These are phyloP conservation scores for Philhelius pedissequus DNA, from an alignment of 2,888 invertebrate species.

Conservation along the genomic window DNA sequence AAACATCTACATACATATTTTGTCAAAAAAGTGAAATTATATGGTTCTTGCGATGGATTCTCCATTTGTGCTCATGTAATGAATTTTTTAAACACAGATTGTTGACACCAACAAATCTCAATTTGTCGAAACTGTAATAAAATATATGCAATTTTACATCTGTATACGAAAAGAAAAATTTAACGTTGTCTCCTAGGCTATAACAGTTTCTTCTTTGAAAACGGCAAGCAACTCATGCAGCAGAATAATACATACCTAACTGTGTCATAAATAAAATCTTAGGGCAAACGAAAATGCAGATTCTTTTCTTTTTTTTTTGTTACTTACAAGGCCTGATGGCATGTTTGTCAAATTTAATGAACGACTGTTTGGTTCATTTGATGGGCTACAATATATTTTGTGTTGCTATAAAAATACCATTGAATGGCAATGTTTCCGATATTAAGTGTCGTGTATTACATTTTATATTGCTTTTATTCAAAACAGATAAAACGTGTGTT, in stretches of 20 bases:
- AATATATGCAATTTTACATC: neutral
- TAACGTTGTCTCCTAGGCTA: neutral
- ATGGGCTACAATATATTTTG: constrained; percentile 3
- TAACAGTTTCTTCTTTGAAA: neutral
- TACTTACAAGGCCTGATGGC: neutral
- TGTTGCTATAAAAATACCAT: neutral
- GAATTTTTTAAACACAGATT: no score
- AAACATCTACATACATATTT: no score
- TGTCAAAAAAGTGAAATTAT: no score
- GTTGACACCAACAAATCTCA: no score
- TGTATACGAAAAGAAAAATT: neutral
- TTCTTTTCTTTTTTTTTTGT: neutral
- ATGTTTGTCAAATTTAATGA: constrained; percentile 22
- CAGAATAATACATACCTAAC: constrained; percentile 19
- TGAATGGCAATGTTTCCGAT: constrained; percentile 1
- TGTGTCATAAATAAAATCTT: constrained; percentile 20
- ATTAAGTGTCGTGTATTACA: neutral
- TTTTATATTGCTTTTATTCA: neutral
- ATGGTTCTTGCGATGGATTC: no score
- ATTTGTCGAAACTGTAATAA: neutral
- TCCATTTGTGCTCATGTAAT: no score
- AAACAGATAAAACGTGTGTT: neutral
- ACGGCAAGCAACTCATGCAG: neutral
- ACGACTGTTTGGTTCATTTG: constrained; percentile 17
- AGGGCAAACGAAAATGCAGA: constrained; percentile 7